Evolutionary conservation across 2,888 invertebrate genomes (phyloP), one percentile per base, ranked within the genome.

Genomic region (Caenorhabditis japonica): DNA sequence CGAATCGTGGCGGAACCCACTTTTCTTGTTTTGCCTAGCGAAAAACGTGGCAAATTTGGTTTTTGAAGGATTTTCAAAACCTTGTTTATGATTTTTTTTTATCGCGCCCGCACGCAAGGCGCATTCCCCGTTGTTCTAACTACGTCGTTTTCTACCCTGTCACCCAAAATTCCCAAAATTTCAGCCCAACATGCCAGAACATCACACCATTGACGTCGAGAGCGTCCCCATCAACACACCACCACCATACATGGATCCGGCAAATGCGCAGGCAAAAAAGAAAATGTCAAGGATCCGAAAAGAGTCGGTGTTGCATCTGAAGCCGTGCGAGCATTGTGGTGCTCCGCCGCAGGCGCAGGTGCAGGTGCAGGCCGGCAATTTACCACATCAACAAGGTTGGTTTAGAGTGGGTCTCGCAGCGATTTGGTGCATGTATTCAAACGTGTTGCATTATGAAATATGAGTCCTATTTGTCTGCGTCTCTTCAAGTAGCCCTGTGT

Each of bases 221-320:
- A 53, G 46, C 27, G 59, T 75, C 13, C 62, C 64, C 27, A 61
- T 64, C n/a, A 66, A 46, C 19, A 76, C 74, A n/a, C 78, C 78
- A 21, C 78, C 78, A 46, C 78, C 78, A 10, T 79, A 79, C 55
- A 79, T 76, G 76, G 78, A 79, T 47, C 78, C 78, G 39, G 78
- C 59, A 15, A 79, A 79, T 52, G 52, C 60, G 12, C 38, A 61
- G 17, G 76, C 76, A 7, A 70, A 76, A 68, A 79, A 79, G 55
- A 74, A 74, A 52, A 68, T 74, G 74, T 68, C 68, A n/a, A 51
- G 68, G 21, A 74, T 74, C 36, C 36, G 74, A 21, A 74, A 74
- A 38, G 74, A 74, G 21, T 74, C 74, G 0, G 33, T 58, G 1
- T 58, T 53, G 12, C 39, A 61, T 27, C 46, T 61, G 68, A 74